phyloP scores from a whole-genome alignment of 2,797 vertebrate species.

The Microctenopoma lineatum region DNA sequence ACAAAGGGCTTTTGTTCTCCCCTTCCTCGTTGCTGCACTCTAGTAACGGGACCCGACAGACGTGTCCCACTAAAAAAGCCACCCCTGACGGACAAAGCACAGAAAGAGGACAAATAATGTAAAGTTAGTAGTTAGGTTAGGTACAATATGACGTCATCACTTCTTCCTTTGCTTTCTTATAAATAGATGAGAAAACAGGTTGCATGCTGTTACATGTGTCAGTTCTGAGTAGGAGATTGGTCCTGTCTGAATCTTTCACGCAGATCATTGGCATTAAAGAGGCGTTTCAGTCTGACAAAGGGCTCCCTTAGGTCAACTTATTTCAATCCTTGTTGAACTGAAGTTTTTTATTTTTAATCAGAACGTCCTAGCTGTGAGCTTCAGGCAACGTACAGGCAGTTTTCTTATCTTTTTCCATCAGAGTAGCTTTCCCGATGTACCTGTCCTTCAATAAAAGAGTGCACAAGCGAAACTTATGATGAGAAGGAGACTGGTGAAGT shows the following conservation, averaged over 20 bases:
- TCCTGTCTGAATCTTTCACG: slow-evolving; percentile 7
- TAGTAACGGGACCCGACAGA: slow-evolving; percentile 56
- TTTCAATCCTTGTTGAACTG: slow-evolving; percentile 46
- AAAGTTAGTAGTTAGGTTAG: slow-evolving; percentile 38
- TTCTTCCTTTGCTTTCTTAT: slow-evolving; percentile 11
- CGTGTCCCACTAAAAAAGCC: slow-evolving; percentile 47
- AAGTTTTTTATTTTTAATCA: slow-evolving; percentile 40
- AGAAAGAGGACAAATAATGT: slow-evolving; percentile 52
- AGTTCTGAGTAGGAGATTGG: slow-evolving; percentile 8
- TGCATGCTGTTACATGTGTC: neutral
- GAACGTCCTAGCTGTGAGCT: slow-evolving; percentile 25
- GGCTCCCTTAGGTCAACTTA: slow-evolving; percentile 26
- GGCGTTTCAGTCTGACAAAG: slow-evolving; percentile 25
- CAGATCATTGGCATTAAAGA: slow-evolving; percentile 28
- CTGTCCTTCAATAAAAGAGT: slow-evolving; percentile 29
- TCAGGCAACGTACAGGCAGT: slow-evolving; percentile 20
- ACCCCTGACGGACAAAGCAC: slow-evolving; percentile 61
- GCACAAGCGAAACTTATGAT: slow-evolving; percentile 31
- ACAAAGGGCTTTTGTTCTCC: slow-evolving; percentile 47
- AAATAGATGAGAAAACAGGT: slow-evolving; percentile 42
- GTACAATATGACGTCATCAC: slow-evolving; percentile 22
- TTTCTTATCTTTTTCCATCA: slow-evolving; percentile 44
- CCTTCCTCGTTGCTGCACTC: slow-evolving; percentile 47
- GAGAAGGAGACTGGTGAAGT: slow-evolving; percentile 20
- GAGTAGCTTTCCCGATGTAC: slow-evolving; percentile 44